Percentiles rank a stretch among this genome's conserved stretches.
Conservation (phyloP, 2,888 invertebrate species). For the Eustalomyia histrio region DNA sequence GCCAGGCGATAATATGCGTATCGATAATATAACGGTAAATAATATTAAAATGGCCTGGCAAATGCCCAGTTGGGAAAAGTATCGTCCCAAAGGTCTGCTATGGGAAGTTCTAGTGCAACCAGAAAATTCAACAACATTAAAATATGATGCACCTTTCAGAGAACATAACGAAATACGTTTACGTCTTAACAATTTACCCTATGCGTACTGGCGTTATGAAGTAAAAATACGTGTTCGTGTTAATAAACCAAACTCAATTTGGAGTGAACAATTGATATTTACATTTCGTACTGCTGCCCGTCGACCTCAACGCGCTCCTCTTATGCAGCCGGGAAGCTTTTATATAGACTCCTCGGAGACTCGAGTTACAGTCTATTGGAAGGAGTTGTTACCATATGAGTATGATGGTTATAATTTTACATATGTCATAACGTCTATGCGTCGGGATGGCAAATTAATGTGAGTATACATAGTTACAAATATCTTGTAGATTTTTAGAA, state of each 20-base stretch:
- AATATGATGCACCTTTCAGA: constrained; percentile 45
- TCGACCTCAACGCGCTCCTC: constrained; percentile 84
- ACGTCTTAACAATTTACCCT: constrained; percentile 71
- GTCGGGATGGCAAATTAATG: constrained; percentile 69
- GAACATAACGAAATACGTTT: constrained; percentile 69
- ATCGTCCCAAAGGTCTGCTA: constrained; percentile 69
- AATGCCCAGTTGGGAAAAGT: constrained; percentile 72
- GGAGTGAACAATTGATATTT: constrained; percentile 85
- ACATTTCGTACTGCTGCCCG: constrained; percentile 82
- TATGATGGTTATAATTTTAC: constrained; percentile 88
- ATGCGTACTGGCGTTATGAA: constrained; percentile 82
- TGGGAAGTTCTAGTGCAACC: constrained; percentile 74
- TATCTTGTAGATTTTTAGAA: too few species aligned
- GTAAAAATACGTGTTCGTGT: constrained; percentile 83
- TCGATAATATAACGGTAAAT: constrained; percentile 70
- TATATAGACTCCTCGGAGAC: constrained; percentile 83
- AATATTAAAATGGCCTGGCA: constrained; percentile 73
- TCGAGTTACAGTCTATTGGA: constrained; percentile 89
- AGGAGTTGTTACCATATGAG: constrained; percentile 84
- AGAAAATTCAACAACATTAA: constrained; percentile 52
- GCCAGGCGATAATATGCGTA: constrained; percentile 70
- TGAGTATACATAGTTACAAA: constrained; percentile 67
- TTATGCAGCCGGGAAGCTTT: constrained; percentile 87
- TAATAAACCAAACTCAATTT: constrained; percentile 81
- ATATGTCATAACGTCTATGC: constrained; percentile 82